Evolutionary conservation across 2,113 vertebrate genomes (phyloP), one percentile per base, ranked within the genome.

Genomic region (Nyctibius bracteatus): DNA sequence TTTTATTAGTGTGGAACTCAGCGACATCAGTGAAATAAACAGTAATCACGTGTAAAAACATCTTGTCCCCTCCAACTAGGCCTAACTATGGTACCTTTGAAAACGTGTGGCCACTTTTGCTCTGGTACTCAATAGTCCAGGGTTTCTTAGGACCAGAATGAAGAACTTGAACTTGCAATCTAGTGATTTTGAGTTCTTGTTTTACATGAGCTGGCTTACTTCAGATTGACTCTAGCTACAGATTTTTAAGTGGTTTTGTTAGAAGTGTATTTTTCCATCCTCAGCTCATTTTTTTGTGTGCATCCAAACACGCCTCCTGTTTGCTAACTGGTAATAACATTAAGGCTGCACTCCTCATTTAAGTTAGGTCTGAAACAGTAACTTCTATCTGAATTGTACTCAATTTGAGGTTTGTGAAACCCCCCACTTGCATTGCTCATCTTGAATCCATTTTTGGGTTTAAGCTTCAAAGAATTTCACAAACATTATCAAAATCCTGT

Each of bases 31-130:
- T 22, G 47, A 44, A 52, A n/a, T 4, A 52, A 31, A 9, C 81
- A 28, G 17, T 3, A 10, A 37, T 1, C 3, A 28, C 30, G 51
- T 5, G 51, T 43, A 17, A 70, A 21, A 66, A 5, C 20, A 9
- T 30, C 20, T 10, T 9, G 39, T 21, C 12, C 39, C 54, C 63
- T 47, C 58, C 77, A 33, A 2, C n/a, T 2, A 14, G 41, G 9
- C 9, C 14, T 7, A 28, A 21, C 52, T 14, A 3, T 63, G 18
- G 68, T 0, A 10, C 2, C 59, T 66, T 9, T 23, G 43, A 12
- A 35, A 31, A 5, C 0, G 21, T 6, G 8, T 5, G 41, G 33
- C 54, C 52, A 12, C 23, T 28, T 11, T 1, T 15, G 55, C 35
- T 18, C 8, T 22, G 78, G 35, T 17, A 8, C 37, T 59, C 11